phyloP scores from a whole-genome alignment of 2,888 invertebrate species.

The Cordilura impudica region DNA sequence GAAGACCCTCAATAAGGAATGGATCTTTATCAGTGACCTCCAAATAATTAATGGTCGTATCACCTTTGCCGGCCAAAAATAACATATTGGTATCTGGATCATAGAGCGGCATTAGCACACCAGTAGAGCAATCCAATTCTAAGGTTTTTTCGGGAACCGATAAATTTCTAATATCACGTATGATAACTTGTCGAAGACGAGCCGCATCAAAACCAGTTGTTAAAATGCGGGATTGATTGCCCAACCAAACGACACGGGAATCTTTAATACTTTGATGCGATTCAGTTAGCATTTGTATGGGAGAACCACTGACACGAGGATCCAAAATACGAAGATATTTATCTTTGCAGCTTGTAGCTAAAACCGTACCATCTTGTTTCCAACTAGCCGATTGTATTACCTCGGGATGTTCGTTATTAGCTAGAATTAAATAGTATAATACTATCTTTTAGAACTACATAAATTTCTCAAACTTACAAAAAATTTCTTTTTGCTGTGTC shows the following conservation, averaged over 20 bases:
- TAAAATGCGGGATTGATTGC: slow-evolving; percentile 88
- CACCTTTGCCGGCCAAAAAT: slow-evolving; percentile 96
- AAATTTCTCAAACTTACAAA: slow-evolving; percentile 80
- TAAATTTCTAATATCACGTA: slow-evolving; percentile 91
- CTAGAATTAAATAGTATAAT: slow-evolving; percentile 74
- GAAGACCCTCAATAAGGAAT: slow-evolving; percentile 90
- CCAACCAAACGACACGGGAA: slow-evolving; percentile 93
- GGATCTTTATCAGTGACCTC: slow-evolving; percentile 94
- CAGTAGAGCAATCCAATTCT: slow-evolving; percentile 91
- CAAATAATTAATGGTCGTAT: slow-evolving; percentile 93
- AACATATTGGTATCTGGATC: slow-evolving; percentile 97
- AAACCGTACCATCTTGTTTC: slow-evolving; percentile 87
- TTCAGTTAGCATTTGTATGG: slow-evolving; percentile 82
- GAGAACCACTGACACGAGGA: slow-evolving; percentile 82
- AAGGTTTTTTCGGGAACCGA: slow-evolving; percentile 86
- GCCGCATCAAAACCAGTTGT: slow-evolving; percentile 95
- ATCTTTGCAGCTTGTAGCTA: slow-evolving; percentile 95
- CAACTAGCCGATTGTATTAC: slow-evolving; percentile 94
- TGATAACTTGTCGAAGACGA: slow-evolving; percentile 90
- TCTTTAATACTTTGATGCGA: slow-evolving; percentile 96
- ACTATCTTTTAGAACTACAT: not conserved
- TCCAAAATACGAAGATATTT: slow-evolving; percentile 92
- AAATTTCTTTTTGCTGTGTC: slow-evolving; percentile 87
- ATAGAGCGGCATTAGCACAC: slow-evolving; percentile 93
- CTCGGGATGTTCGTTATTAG: slow-evolving; percentile 87